These are phyloP conservation scores for Sinhomidia bicolor DNA, from an alignment of 2,888 invertebrate species.

Conservation along the genomic window DNA sequence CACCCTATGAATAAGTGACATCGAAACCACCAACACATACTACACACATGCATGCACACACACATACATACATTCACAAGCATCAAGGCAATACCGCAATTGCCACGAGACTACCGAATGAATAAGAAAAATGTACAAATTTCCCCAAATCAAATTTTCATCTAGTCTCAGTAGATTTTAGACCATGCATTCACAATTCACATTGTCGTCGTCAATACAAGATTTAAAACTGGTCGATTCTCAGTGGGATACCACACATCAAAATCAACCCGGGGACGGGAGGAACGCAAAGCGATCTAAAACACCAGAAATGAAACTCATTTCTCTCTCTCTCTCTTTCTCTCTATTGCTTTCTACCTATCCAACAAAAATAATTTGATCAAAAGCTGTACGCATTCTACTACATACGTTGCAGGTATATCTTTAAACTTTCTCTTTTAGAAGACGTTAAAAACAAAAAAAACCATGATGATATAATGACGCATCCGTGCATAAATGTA, in stretches of 20 bases:
- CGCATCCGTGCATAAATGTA: conserved; percentile 4
- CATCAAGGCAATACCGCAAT: too few relatives aligned
- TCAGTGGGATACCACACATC: not conserved
- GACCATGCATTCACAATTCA: not conserved
- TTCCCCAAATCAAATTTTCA: not conserved
- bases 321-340: too few relatives aligned
- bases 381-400: too few relatives aligned
- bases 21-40: not conserved
- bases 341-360: too few relatives aligned
- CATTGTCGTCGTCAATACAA: not conserved
- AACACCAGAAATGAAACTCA: too few relatives aligned
- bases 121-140: not conserved
- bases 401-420: not conserved
- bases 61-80: too few relatives aligned
- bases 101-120: not conserved
- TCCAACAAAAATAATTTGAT: too few relatives aligned
- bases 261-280: too few relatives aligned
- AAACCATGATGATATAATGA: not conserved
- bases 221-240: not conserved
- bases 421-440: not conserved
- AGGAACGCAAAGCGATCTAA: not conserved
- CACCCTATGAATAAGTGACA: too few relatives aligned
- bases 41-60: not conserved
- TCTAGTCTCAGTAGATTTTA: not conserved
- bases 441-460: not conserved